These are phyloP conservation scores for Perodicticus potto DNA, from an alignment of 2,797 vertebrate species.

Conservation along the genomic window DNA sequence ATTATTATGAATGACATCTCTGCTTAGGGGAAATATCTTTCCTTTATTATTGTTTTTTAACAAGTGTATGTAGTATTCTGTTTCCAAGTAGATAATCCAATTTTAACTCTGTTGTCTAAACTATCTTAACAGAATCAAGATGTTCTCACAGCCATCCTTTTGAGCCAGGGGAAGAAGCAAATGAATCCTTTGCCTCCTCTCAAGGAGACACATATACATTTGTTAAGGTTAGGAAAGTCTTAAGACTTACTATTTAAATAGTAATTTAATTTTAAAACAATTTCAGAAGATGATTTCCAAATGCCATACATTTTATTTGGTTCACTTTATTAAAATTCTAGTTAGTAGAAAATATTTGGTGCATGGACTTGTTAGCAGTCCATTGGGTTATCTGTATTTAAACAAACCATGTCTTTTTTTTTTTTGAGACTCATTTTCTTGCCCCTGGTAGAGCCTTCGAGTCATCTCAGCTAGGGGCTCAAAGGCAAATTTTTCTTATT, in stretches of 20 bases:
- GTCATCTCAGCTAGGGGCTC: neutral
- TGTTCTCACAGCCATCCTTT: neutral
- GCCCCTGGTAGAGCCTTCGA: neutral
- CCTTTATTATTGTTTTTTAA: neutral
- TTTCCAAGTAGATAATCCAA: neutral
- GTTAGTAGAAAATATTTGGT: conserved; percentile 6
- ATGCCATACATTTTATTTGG: neutral
- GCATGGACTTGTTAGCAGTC: neutral
- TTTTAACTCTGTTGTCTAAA: neutral
- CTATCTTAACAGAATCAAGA: neutral
- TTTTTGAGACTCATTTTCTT: too few species aligned
- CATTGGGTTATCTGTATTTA: neutral
- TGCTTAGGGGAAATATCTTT: neutral
- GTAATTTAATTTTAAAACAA: neutral
- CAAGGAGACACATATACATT: neutral
- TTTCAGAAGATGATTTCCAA: conserved; percentile 27
- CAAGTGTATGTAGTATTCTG: neutral
- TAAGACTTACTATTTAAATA: neutral
- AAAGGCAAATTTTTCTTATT: neutral
- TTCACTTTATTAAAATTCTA: conserved; percentile 37
- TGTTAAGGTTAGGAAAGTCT: neutral
- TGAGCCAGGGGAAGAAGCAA: neutral
- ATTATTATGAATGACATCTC: neutral
- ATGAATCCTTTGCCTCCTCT: neutral
- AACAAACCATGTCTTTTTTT: neutral